phyloP scores from a whole-genome alignment of 92 coral and sea anemone species.

The Parazoanthus swiftii region DNA sequence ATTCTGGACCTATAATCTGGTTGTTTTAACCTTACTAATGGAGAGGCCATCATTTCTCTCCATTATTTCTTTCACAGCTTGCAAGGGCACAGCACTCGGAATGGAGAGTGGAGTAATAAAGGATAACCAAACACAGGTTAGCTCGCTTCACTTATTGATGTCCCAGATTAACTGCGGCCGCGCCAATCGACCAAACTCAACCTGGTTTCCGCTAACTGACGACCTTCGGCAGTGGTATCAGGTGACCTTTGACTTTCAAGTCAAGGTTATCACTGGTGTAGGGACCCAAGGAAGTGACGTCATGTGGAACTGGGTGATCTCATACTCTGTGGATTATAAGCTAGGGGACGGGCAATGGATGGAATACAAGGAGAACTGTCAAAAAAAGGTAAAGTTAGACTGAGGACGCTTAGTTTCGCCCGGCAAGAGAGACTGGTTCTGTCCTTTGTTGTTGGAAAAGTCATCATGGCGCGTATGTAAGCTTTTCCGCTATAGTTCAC shows the following conservation, averaged over 20 bases:
- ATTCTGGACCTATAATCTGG: background rate
- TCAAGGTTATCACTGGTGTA: slow-evolving; percentile 55
- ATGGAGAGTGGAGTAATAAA: slow-evolving; percentile 60
- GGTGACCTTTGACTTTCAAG: slow-evolving; percentile 60
- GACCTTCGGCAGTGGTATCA: slow-evolving; percentile 50
- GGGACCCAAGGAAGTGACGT: slow-evolving; percentile 77
- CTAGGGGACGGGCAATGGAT: background rate
- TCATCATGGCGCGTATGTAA: too few species aligned
- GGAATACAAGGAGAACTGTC: slow-evolving; percentile 11
- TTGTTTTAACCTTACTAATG: background rate
- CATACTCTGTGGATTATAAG: slow-evolving; percentile 34
- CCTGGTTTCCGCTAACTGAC: slow-evolving; percentile 70
- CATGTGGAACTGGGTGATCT: slow-evolving; percentile 50
- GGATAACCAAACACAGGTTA: slow-evolving; percentile 31
- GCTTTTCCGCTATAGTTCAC: too few species aligned
- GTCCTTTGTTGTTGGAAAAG: too few species aligned
- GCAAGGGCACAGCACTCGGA: slow-evolving; percentile 60
- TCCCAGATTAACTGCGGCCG: slow-evolving; percentile 43
- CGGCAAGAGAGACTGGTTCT: too few species aligned
- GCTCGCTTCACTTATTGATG: slow-evolving; percentile 11
- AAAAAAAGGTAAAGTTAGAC: background rate
- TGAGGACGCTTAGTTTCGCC: too few species aligned
- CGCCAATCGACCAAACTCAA: slow-evolving; percentile 43
- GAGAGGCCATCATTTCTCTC: background rate
- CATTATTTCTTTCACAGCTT: slow-evolving; percentile 44